Conservation (phyloP, 1,140 invertebrate species). For the Colletes latitarsis region DNA sequence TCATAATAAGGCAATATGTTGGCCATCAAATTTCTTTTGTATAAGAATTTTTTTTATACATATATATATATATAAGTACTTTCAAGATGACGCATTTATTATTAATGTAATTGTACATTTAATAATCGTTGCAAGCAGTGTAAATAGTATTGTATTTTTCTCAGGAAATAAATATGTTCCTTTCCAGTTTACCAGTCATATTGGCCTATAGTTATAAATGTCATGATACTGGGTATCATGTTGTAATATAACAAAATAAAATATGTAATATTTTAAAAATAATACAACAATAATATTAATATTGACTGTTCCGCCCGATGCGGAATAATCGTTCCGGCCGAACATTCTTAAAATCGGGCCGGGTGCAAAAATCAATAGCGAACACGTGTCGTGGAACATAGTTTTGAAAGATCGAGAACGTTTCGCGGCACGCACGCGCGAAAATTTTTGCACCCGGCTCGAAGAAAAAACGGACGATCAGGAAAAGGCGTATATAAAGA, state of each 20-base stretch:
- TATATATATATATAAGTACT: slow-evolving; percentile 8
- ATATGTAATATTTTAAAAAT: slow-evolving; percentile 10
- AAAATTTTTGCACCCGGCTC: too few species aligned
- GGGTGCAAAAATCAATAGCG: too few species aligned
- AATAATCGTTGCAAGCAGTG: background rate
- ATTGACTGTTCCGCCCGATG: too few species aligned
- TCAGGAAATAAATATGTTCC: slow-evolving; percentile 22
- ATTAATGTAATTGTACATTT: background rate
- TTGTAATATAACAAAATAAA: slow-evolving; percentile 32
- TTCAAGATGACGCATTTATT: slow-evolving; percentile 16
- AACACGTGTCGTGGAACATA: too few species aligned
- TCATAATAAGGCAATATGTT: slow-evolving; percentile 10
- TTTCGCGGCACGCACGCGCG: too few species aligned
- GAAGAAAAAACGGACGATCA: too few species aligned
- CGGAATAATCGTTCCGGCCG: too few species aligned
- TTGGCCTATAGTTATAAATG: background rate
- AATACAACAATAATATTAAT: slow-evolving; percentile 41
- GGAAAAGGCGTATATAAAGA: too few species aligned
- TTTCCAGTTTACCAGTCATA: slow-evolving; percentile 3
- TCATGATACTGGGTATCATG: background rate
- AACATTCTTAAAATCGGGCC: too few species aligned
- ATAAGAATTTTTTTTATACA: slow-evolving; percentile 5
- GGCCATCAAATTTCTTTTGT: background rate
- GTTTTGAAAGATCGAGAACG: too few species aligned
- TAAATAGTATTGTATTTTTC: slow-evolving; percentile 3